Conservation (phyloP, 2,797 vertebrate species). For the Tolypeutes matacus region DNA sequence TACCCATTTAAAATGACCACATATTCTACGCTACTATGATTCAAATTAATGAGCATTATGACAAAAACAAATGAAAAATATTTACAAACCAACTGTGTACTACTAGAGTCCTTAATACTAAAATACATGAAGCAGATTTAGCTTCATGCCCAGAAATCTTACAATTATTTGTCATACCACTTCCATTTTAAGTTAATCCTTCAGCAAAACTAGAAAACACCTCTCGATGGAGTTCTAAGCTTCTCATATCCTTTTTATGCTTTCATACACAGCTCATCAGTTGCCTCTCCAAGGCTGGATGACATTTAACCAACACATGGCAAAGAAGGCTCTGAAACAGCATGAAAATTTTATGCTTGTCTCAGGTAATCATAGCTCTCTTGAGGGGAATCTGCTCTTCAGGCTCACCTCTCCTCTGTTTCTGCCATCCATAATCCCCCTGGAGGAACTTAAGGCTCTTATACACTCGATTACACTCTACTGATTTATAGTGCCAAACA, state of each 20-base stretch:
- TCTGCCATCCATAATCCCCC: constrained; percentile 54
- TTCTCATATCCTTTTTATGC: constrained; percentile 5
- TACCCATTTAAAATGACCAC: background rate
- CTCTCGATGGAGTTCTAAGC: constrained; percentile 40
- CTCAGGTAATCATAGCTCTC: constrained; percentile 76
- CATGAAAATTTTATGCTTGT: constrained; percentile 70
- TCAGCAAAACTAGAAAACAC: background rate
- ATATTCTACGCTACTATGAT: background rate
- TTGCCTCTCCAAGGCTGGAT: constrained; percentile 55
- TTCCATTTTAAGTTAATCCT: constrained; percentile 62
- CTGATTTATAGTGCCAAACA: constrained; percentile 77
- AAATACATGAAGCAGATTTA: constrained; percentile 5
- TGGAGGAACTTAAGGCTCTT: constrained; percentile 74
- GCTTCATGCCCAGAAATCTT: constrained; percentile 49
- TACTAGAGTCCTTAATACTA: constrained; percentile 1
- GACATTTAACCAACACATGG: constrained; percentile 47
- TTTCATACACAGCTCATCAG: constrained; percentile 29
- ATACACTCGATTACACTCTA: constrained; percentile 74
- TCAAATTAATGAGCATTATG: constrained; percentile 17
- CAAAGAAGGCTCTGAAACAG: constrained; percentile 58
- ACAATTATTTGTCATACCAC: constrained; percentile 12
- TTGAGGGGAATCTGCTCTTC: constrained; percentile 64
- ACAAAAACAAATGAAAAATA: constrained; percentile 29
- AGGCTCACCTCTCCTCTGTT: constrained; percentile 69
- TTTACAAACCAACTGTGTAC: background rate